Base-by-base conservation (phyloP, 2,113 vertebrate species). In the Saccopteryx leptura region DNA sequence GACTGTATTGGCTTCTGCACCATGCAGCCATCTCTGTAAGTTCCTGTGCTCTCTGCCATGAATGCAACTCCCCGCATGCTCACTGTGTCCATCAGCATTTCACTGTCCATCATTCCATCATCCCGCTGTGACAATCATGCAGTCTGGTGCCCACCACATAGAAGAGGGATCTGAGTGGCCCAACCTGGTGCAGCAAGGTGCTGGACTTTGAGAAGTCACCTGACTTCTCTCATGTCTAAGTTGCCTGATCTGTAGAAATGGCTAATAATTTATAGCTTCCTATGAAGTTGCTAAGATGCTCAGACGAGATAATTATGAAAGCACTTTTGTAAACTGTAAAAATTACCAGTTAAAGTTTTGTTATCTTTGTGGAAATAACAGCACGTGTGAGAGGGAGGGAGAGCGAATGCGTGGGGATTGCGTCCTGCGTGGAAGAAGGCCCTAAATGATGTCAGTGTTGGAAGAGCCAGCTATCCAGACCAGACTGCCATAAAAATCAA, bases 401-500 rank as follows among this genome's bases (percentile, higher is more conserved):
- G 54, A 19, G 18, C 1, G 18, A 13, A 46, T 2, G 26, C 26
- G 75, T 7, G 7, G 12, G 75, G 66, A 24, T 76, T 52, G 19
- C 9, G 26, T 31, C 19, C 68, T 17, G 14, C 4, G 0, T 60
- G 52, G 76, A 75, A 72, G 76, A 14, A 68, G 50, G 26, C 39
- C 13, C 52, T 89, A 71, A 91, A 56, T 71, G 39, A 63, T 1
- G n/a, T 2, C 7, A 19, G 21, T 54, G 33, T 33, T 13, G 24
- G 63, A 82, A 50, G 74, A 74, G 50, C 61, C 60, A 66, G 85
- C 26, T 74, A 23, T 82, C 23, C 54, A 65, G 79, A 17, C 68
- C 52, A 66, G 87, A 87, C 5, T 46, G 93, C 74, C 63, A 46
- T 75, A 91, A 82, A 88, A 74, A 54, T 33, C 33, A 93, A 94